These are phyloP conservation scores for Pipistrellus nathusii DNA, from an alignment of 2,797 vertebrate species.

Conservation along the genomic window DNA sequence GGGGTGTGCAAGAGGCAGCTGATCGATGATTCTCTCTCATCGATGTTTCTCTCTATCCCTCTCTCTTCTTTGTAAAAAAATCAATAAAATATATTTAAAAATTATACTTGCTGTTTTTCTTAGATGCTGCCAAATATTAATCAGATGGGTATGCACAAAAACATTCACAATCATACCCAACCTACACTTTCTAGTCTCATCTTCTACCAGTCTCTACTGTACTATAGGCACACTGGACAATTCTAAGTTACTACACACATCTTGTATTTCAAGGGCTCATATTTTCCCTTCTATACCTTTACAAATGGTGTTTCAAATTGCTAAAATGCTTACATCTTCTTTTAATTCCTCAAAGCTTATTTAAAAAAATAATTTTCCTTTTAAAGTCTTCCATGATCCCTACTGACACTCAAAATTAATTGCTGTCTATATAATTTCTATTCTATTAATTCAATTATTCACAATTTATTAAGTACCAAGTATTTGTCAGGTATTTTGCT, in stretches of 20 bases:
- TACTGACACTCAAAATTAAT: not conserved
- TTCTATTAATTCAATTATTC: slow-evolving; percentile 14
- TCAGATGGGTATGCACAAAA: slow-evolving; percentile 21
- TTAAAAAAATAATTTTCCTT: not conserved
- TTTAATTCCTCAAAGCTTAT: slow-evolving; percentile 15
- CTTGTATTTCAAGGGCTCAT: not conserved
- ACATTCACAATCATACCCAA: not conserved
- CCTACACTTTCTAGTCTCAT: not conserved
- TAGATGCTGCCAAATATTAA: slow-evolving; percentile 24
- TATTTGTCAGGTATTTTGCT: not conserved
- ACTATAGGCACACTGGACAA: not conserved
- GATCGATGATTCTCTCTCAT: too few species aligned
- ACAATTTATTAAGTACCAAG: not conserved
- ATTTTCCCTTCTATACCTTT: not conserved
- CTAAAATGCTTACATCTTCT: not conserved
- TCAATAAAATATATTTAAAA: not conserved
- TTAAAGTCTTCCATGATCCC: not conserved
- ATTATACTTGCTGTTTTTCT: not conserved
- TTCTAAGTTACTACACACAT: not conserved
- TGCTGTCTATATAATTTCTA: not conserved
- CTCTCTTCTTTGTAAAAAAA: too few species aligned
- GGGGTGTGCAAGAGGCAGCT: too few species aligned
- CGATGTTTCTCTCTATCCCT: too few species aligned
- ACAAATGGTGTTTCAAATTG: not conserved
- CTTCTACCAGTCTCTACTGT: not conserved